Base-by-base conservation (phyloP, 2,113 vertebrate genomes). In the Propithecus coquereli region DNA sequence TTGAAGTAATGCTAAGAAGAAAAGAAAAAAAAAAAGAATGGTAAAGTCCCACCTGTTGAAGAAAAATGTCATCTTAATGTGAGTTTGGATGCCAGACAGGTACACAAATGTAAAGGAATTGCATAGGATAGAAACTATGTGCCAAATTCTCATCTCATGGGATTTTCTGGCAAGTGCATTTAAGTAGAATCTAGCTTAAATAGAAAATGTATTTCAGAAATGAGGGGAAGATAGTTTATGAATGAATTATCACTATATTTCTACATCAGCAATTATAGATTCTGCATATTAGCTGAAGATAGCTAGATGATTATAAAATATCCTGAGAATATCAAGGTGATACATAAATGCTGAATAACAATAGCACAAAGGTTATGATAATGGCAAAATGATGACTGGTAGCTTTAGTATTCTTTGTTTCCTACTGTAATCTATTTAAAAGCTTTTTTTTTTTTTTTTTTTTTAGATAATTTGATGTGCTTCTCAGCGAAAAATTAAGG, bases 141-240 rank as follows among this genome's bases (percentile, higher is more conserved):
- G 34, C 30, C 40, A 87, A 87, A 93, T 93, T 76, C 40, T 70
- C n/a, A 94, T 70, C 16, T 32, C 40, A 37, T 82, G 20, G 4
- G 20, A 54, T 76, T 85, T 76, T 25, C n/a, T 87, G 45, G 37
- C 23, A 79, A 43, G 5, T 76, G 4, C 10, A 61, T 8, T 6
- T 79, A 27, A 94, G 52, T 84, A 90, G 7, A 63, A 47, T 90
- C 16, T 91, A 87, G 11, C 11, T 83, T 81, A 96, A 32, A 65
- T 25, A 93, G 59, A 82, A 95, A 95, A 76, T 11, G 7, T 81
- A 94, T 91, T 91, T 66, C 96, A 86, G 34, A 52, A 80, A 61
- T 45, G 40, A 86, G 34, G 18, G 2, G 8, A 32, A 40, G 68
- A 90, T 6, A 79, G 34, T 65, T 89, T 12, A 74, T 87, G 32